Percentiles rank a stretch among this genome's conserved stretches.
These are phyloP conservation scores for Lasioglossum zephyrum DNA, from an alignment of 2,888 invertebrate genomes.

Conservation along the genomic window DNA sequence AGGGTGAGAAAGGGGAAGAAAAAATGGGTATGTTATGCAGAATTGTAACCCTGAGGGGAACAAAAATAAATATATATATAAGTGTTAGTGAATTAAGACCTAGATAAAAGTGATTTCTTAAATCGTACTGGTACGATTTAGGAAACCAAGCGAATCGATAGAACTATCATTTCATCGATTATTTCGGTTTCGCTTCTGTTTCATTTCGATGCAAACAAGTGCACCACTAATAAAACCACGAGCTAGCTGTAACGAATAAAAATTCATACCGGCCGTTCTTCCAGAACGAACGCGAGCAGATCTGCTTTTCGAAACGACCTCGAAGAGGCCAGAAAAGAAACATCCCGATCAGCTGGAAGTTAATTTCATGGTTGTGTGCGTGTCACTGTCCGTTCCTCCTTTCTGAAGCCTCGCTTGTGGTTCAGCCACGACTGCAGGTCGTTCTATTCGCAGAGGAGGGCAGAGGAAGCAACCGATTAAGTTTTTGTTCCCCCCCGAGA, in stretches of 20 bases:
- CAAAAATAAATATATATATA: too few species aligned
- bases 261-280: not conserved
- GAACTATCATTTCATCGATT: too few species aligned
- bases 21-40: too few species aligned
- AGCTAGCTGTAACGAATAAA: not conserved
- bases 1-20: too few species aligned
- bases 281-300: slow-evolving; percentile 18
- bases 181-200: too few species aligned
- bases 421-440: slow-evolving; percentile 27
- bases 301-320: slow-evolving; percentile 10
- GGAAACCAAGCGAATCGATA: too few species aligned
- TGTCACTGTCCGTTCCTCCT: slow-evolving; percentile 36
- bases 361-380: slow-evolving; percentile 38
- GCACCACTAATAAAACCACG: too few species aligned
- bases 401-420: slow-evolving; percentile 10
- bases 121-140: too few species aligned
- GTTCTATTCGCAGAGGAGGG: slow-evolving; percentile 62
- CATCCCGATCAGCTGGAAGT: slow-evolving; percentile 32
- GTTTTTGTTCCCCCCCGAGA: slow-evolving; percentile 78
- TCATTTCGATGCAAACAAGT: too few species aligned
- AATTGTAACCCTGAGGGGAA: too few species aligned
- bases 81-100: too few species aligned
- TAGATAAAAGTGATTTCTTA: too few species aligned
- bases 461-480: slow-evolving; percentile 82
- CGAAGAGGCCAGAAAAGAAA: slow-evolving; percentile 12